phyloP scores from a whole-genome alignment of 2,797 vertebrate species.

The Uromys caudimaculatus region DNA sequence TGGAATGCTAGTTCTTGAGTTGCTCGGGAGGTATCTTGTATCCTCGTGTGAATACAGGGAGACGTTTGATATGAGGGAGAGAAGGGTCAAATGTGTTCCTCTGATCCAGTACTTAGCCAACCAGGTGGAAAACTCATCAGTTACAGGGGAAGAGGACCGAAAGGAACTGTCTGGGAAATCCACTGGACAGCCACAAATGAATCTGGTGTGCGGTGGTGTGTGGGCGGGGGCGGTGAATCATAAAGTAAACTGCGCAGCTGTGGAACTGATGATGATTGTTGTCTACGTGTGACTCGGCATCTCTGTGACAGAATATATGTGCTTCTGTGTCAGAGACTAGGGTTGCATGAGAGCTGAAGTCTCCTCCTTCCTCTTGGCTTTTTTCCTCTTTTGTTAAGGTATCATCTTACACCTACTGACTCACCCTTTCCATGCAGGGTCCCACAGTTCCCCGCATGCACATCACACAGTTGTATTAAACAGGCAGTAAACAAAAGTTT shows the following conservation, averaged over 20 bases:
- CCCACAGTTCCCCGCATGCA: background rate
- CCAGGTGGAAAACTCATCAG: slow-evolving; percentile 36
- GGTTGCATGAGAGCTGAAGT: background rate
- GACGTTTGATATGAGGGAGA: slow-evolving; percentile 23
- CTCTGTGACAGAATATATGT: background rate
- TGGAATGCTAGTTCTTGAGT: background rate
- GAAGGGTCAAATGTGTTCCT: slow-evolving; percentile 6
- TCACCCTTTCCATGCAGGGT: background rate
- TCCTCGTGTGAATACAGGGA: background rate
- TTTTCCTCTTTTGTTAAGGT: background rate
- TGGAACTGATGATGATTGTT: slow-evolving; percentile 1
- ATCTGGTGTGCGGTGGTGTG: background rate
- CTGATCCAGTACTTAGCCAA: slow-evolving; percentile 38
- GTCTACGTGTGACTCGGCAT: background rate
- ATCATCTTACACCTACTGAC: background rate
- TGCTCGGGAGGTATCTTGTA: background rate
- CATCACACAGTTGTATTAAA: background rate
- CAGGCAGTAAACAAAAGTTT: background rate
- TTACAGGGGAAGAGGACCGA: background rate
- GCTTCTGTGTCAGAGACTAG: background rate
- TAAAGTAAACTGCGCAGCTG: background rate
- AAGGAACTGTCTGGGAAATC: background rate
- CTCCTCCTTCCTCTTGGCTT: background rate
- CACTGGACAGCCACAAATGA: background rate
- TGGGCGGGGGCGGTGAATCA: background rate